Conservation (phyloP, 2,888 invertebrate genomes). For the Neuroscelio doddi region DNA sequence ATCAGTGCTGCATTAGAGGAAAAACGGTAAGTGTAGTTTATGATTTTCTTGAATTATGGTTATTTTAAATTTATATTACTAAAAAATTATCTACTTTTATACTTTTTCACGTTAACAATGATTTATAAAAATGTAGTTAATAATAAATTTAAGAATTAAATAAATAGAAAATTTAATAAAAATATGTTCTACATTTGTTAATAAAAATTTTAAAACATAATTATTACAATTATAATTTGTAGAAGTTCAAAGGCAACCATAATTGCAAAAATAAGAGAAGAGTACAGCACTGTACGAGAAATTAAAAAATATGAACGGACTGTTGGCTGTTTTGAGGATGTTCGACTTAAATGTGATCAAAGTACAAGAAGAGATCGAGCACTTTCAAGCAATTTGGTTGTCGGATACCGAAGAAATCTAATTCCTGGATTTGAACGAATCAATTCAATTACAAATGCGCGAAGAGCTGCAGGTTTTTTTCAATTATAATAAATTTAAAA, state of each 20-base stretch:
- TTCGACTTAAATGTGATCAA: conserved; percentile 17
- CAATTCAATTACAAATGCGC: conserved; percentile 6
- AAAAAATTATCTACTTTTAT: not conserved
- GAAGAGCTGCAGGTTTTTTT: conserved; percentile 45
- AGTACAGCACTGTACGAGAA: conserved; percentile 1
- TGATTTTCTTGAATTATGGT: no score
- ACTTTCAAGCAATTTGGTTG: conserved; percentile 37
- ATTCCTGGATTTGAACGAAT: conserved; percentile 1
- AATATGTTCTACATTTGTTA: no score
- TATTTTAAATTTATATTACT: not conserved
- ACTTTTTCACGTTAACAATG: not conserved
- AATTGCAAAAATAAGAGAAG: conserved; percentile 11
- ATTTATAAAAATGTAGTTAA: not conserved
- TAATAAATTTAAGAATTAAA: not conserved
- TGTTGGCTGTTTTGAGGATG: conserved; percentile 31
- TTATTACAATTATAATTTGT: not conserved
- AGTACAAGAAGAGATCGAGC: conserved; percentile 7
- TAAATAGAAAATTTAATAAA: no score
- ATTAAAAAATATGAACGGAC: conserved; percentile 27
- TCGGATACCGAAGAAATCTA: conserved; percentile 29
- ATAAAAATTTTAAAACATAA: no score
- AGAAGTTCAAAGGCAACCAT: conserved; percentile 4
- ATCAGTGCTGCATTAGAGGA: not conserved
- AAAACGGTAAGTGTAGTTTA: not conserved
- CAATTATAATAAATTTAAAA: no score